Evolutionary conservation across 64 coral and sea anemone genomes (phyloP).

Genomic region (Montipora sp.): DNA sequence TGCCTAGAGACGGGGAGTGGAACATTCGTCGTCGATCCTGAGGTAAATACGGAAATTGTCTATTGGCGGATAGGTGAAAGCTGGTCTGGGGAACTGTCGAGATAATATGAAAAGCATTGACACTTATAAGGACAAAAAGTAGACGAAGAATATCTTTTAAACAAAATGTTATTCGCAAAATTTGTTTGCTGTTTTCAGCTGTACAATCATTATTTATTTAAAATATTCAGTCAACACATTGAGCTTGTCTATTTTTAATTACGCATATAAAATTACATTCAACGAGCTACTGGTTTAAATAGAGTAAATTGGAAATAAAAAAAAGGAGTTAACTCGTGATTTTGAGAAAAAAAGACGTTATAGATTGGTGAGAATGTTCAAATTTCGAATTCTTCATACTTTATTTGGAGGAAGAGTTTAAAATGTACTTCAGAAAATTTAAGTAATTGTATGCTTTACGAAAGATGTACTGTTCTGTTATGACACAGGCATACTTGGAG

Average conservation of each 20-base stretch:
- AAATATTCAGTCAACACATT: background rate
- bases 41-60: constrained; percentile 24
- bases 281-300: background rate
- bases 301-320: no score
- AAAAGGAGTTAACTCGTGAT: no score
- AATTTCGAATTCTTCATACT: no score
- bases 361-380: no score
- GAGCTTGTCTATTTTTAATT: background rate
- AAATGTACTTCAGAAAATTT: no score
- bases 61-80: background rate
- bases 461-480: no score
- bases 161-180: background rate
- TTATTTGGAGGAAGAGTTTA: no score
- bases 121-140: background rate
- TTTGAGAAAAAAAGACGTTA: no score
- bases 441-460: no score
- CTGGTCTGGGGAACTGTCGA: background rate
- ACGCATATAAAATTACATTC: background rate
- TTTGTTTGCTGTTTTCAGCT: background rate
- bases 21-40: background rate
- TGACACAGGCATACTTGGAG: no score
- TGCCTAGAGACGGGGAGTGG: constrained; percentile 24
- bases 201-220: background rate
- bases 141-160: background rate
- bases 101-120: background rate